These are phyloP conservation scores for Drosophila niveifrons DNA, from an alignment of 2,888 invertebrate species.

Conservation along the genomic window DNA sequence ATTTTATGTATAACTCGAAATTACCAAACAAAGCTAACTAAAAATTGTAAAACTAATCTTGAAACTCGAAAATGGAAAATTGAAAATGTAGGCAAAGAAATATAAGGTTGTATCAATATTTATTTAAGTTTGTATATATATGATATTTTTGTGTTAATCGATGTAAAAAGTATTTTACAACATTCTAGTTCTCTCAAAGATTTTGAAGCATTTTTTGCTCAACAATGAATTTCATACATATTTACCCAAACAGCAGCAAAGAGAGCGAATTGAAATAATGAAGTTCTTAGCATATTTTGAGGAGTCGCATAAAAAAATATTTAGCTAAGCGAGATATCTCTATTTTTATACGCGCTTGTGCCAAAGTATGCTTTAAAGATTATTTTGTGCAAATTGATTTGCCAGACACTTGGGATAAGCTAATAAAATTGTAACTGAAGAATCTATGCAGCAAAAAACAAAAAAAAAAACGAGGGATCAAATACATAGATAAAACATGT, in stretches of 20 bases:
- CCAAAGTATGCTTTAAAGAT: conserved; percentile 6
- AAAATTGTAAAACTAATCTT: too few species aligned
- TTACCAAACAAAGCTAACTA: too few species aligned
- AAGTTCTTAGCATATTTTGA: not conserved
- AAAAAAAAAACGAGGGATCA: not conserved
- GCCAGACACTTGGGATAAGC: not conserved
- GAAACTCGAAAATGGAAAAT: too few species aligned
- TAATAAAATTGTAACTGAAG: conserved; percentile 2
- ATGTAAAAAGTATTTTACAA: too few species aligned
- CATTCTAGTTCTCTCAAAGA: not conserved
- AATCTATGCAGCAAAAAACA: not conserved
- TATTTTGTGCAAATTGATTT: not conserved
- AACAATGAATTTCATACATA: not conserved
- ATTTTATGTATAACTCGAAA: too few species aligned
- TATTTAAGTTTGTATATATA: too few species aligned
- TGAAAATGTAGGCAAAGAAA: too few species aligned
- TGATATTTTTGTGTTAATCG: too few species aligned
- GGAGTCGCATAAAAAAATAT: not conserved
- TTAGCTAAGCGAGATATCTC: not conserved
- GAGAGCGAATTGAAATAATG: not conserved
- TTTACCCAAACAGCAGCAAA: too few species aligned
- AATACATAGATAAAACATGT: not conserved
- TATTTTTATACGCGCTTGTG: not conserved
- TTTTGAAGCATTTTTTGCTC: not conserved
- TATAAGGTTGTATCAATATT: too few species aligned